Evolutionary conservation across 2,888 invertebrate species (phyloP), one percentile per base, ranked within the genome.

Genomic region (Mylabris sibirica): DNA sequence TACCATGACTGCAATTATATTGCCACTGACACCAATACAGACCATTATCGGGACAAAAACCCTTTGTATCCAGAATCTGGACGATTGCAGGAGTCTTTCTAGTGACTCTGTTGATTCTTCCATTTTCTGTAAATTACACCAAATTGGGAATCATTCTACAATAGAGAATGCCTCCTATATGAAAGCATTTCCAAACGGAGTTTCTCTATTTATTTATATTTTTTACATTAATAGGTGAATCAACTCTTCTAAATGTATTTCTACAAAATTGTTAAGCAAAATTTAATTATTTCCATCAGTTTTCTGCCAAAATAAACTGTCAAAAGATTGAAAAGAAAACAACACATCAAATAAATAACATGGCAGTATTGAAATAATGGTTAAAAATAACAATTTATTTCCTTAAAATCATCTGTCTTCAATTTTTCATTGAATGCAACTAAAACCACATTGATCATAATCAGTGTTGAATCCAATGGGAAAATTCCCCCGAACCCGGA

Each of bases 1-100:
- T 71, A 88, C 88, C 81, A 87, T 85, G 70, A 88, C 86, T 74
- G 88, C 88, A 73, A 88, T 83, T 66, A 86, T 85, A 81, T 93
- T 93, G 63, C 92, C 93, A 65, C 91, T 84, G 67, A 92, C 87
- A 69, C 93, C 93, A 69, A 93, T 86, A 72, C 89, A 85, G 71
- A 90, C 88, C 75, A 91, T 86, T 72, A 89, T 85, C 64, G 91
- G 91, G 69, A 90, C 89, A 67, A 91, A 83, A 44, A 91, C 88
- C 74, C 88, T 85, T 82, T 90, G 90, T 69, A 90, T 84, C 86
- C 87, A 87, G 77, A 87, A 88, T 67, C 88, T 82, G 53, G 87
- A 86, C 62, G 76, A 75, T 60, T 78, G 78, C 70, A 83, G 78
- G 73, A 87, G 84, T 60, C 74, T 72, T 14, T 73, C 71, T 8